Evolutionary conservation across 2,888 invertebrate species (phyloP).

Genomic region (Ophonus ardosiacus): DNA sequence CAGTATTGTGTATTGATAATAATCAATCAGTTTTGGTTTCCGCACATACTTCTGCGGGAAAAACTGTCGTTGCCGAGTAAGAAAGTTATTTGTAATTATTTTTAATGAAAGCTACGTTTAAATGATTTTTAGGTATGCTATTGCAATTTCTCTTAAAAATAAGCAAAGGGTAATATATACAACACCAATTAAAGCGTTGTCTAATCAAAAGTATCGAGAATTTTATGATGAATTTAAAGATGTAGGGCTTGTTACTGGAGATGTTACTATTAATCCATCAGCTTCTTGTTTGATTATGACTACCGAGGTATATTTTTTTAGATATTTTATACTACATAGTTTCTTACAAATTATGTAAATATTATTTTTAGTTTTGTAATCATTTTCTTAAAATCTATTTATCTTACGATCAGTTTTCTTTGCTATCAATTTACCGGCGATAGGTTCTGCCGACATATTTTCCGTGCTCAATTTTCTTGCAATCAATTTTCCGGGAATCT

Average conservation of each 20-base stretch:
- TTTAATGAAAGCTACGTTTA: background rate
- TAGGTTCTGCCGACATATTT: too few species aligned
- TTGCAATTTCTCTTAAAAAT: constrained; percentile 94
- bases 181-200: constrained; percentile 98
- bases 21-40: constrained; percentile 98
- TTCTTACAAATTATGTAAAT: too few species aligned
- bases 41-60: constrained; percentile 99
- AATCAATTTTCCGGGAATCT: too few species aligned
- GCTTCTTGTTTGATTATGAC: constrained; percentile 99
- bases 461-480: too few species aligned
- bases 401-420: too few species aligned
- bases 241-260: constrained; percentile 98
- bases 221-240: constrained; percentile 98
- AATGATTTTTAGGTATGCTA: constrained; percentile 85
- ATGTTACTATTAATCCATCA: constrained; percentile 98
- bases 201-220: constrained; percentile 99
- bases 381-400: too few species aligned
- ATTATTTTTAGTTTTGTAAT: too few species aligned
- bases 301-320: constrained; percentile 86
- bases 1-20: constrained; percentile 97
- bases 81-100: constrained; percentile 72
- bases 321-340: background rate
- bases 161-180: constrained; percentile 99
- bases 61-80: constrained; percentile 99
- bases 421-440: too few species aligned